phyloP scores from a whole-genome alignment of 2,888 invertebrate genomes.

The Apoda limacodes region DNA sequence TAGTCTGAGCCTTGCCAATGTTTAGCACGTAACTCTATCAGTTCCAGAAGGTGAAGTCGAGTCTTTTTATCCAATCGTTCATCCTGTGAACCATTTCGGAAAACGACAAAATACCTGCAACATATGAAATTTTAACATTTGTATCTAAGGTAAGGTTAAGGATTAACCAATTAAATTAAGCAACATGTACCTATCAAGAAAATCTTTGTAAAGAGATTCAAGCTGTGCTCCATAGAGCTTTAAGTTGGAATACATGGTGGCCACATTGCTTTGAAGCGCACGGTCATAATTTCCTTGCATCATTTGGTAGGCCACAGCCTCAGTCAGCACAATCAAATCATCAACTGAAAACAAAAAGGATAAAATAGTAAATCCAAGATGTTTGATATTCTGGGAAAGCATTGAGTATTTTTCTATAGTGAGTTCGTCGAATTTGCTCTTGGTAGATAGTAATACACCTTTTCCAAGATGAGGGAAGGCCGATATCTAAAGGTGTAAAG shows the following conservation, averaged over 20 bases:
- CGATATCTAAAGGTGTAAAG: too few species aligned
- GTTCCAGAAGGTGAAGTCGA: conserved; percentile 88
- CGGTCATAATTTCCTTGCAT: conserved; percentile 80
- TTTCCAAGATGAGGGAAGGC: too few species aligned
- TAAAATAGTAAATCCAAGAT: conserved; percentile 12
- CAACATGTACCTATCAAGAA: conserved; percentile 73
- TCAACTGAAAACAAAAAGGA: conserved; percentile 73
- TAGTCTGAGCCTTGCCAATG: conserved; percentile 90
- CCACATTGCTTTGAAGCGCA: conserved; percentile 78
- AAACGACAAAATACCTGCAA: conserved; percentile 83
- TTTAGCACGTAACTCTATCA: conserved; percentile 93
- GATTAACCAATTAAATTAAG: background rate
- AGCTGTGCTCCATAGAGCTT: conserved; percentile 85
- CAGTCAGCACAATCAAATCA: conserved; percentile 84
- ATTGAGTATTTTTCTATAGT: conserved; percentile 7
- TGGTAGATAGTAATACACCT: too few species aligned
- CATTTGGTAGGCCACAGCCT: conserved; percentile 82
- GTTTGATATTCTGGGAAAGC: conserved; percentile 1
- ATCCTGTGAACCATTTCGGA: conserved; percentile 91
- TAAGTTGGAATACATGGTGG: conserved; percentile 82
- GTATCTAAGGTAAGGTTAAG: conserved; percentile 45
- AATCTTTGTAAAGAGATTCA: conserved; percentile 86
- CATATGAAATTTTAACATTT: conserved; percentile 65
- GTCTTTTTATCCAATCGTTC: conserved; percentile 87
- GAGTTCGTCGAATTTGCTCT: too few species aligned